Base-by-base conservation (phyloP, 2,113 vertebrate genomes). In the Sorex araneus region DNA sequence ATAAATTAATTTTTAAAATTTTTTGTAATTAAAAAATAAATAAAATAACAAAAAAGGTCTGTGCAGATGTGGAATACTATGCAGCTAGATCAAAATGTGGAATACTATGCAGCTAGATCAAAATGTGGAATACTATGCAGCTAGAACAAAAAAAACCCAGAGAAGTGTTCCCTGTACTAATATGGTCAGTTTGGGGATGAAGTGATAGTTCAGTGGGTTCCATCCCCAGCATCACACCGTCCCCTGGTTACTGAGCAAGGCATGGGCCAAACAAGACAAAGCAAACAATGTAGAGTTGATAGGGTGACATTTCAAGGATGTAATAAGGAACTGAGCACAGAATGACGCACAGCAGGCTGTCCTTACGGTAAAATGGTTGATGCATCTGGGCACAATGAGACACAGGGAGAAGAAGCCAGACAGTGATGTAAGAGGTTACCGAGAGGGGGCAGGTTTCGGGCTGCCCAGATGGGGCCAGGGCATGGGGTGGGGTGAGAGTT, bases 341-440 rank as follows among this genome's bases (percentile, higher is more conserved):
- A 66, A 27, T 11, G 21, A 64, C 8, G 10, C 25, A 66, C 28
- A 5, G 28, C 12, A 69, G 15, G 1, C 15, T n/a, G 67, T 91
- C 87, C 75, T 6, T 54, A 45, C 7, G 11, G 13, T 63, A 87
- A 91, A 93, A 69, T 69, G 18, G 64, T 76, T 40, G 87, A 60
- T 75, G 7, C 21, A 6, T 79, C 75, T 74, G 79, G 32, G 47
- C 82, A 87, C 28, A 69, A 86, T 63, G 23, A 16, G 45, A 66
- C 19, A 60, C 5, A 60, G 21, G 21, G 4, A 54, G 43, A 30
- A 63, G 28, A 75, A 77, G 28, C 12, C 74, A 40, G 25, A 67
- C 34, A 50, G 2, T 54, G 28, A 50, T 11, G 28, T 16, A 89
- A 74, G 19, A 6, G 12, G 16, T 45, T 34, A 27, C 83, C 8